Evolutionary conservation across 2,888 invertebrate genomes (phyloP).

Genomic region (Diaperis boleti): DNA sequence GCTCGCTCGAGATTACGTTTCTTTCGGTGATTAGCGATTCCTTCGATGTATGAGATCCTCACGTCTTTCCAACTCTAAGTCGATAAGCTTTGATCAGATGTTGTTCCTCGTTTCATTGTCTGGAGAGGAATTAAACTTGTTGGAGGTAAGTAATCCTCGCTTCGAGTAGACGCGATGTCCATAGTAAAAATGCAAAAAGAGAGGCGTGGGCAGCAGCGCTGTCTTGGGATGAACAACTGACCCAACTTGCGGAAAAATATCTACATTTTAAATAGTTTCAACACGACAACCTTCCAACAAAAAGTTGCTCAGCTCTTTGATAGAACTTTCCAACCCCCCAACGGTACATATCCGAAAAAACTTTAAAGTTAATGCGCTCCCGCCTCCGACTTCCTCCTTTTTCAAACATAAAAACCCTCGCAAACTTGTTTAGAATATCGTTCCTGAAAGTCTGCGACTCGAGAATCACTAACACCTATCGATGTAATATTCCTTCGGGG

Average conservation of each 20-base stretch:
- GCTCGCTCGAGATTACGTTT: conserved; percentile 9
- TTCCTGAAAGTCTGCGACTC: neutral
- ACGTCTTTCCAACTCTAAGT: conserved; percentile 24
- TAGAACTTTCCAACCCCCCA: too few species aligned
- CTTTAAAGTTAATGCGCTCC: conserved; percentile 18
- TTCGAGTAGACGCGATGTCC: neutral
- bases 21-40: conserved; percentile 7
- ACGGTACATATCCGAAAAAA: too few species aligned
- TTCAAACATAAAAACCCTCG: conserved; percentile 24
- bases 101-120: conserved; percentile 10
- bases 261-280: too few species aligned
- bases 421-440: neutral
- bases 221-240: too few species aligned
- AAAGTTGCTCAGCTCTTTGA: too few species aligned
- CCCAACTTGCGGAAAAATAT: too few species aligned
- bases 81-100: conserved; percentile 22
- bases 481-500: conserved; percentile 21
- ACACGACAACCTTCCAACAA: too few species aligned
- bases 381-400: too few species aligned
- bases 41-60: neutral
- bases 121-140: neutral
- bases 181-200: too few species aligned
- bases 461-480: conserved; percentile 30
- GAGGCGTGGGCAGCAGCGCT: too few species aligned
- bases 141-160: neutral